Evolutionary conservation across 2,113 vertebrate species (phyloP).

Genomic region (Scalopus aquaticus): DNA sequence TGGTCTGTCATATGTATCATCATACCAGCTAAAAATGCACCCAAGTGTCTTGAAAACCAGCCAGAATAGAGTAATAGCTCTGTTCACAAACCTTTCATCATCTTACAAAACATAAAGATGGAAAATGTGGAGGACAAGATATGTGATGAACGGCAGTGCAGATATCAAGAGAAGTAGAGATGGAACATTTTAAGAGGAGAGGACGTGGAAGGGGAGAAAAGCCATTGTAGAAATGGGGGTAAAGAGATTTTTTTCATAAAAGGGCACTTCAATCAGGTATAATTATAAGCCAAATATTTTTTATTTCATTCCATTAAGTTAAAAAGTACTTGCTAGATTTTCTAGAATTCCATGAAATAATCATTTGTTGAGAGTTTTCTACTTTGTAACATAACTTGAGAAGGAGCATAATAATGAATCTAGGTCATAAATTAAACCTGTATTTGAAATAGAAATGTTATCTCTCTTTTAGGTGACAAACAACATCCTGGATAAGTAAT

Average conservation of each 20-base stretch:
- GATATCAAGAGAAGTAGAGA: not conserved
- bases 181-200: not conserved
- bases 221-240: not conserved
- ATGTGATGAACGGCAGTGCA: not conserved
- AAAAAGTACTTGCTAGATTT: slow-evolving; percentile 11
- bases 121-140: not conserved
- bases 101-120: slow-evolving; percentile 54
- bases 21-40: slow-evolving; percentile 54
- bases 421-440: slow-evolving; percentile 54
- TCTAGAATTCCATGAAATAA: not conserved
- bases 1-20: not conserved
- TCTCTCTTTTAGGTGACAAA: slow-evolving; percentile 51
- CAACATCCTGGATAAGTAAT: slow-evolving; percentile 50
- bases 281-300: slow-evolving; percentile 14
- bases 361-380: not conserved
- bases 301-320: slow-evolving; percentile 27
- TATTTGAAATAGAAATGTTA: slow-evolving; percentile 63
- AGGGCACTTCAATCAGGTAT: not conserved
- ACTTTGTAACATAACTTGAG: slow-evolving; percentile 25
- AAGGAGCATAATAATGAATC: slow-evolving; percentile 53
- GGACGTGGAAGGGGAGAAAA: not conserved
- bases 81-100: slow-evolving; percentile 48
- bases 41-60: slow-evolving; percentile 16
- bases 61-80: slow-evolving; percentile 39
- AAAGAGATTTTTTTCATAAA: not conserved